phyloP scores from a whole-genome alignment of 2,797 vertebrate genomes.

The Scleropages formosus region DNA sequence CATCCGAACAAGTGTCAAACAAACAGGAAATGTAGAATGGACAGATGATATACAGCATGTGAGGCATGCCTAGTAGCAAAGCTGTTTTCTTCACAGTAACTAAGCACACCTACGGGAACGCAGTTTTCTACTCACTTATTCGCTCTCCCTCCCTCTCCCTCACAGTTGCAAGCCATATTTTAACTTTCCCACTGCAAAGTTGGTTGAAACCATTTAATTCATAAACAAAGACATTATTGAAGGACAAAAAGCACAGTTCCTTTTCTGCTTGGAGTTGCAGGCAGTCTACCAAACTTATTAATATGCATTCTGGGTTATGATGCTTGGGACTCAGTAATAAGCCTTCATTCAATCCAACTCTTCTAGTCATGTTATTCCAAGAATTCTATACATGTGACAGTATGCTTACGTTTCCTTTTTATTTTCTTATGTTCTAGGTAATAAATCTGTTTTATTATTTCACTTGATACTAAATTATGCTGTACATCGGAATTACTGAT shows the following conservation, averaged over 20 bases:
- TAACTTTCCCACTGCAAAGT: neutral
- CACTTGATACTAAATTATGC: slow-evolving; percentile 9
- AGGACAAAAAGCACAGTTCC: neutral
- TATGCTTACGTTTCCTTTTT: neutral
- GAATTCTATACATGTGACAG: neutral
- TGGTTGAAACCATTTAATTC: neutral
- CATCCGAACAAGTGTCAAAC: too few relatives aligned
- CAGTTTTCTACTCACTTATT: too few relatives aligned
- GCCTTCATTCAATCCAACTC: neutral
- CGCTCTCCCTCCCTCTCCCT: too few relatives aligned
- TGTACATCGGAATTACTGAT: slow-evolving; percentile 20
- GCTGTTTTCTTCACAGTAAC: neutral
- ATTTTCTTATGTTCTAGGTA: neutral
- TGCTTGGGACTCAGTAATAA: too few relatives aligned
- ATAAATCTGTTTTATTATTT: neutral
- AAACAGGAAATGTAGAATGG: neutral
- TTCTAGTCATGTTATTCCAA: neutral
- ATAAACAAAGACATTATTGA: neutral
- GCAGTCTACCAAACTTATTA: neutral
- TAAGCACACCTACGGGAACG: neutral
- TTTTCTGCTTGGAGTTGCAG: neutral
- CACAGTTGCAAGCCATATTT: neutral
- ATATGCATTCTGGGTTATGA: neutral
- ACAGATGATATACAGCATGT: neutral
- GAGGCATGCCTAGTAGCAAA: neutral